Evolutionary conservation across 2,888 invertebrate species (phyloP), one percentile per base, ranked within the genome.

Genomic region (Leucoma salicis): DNA sequence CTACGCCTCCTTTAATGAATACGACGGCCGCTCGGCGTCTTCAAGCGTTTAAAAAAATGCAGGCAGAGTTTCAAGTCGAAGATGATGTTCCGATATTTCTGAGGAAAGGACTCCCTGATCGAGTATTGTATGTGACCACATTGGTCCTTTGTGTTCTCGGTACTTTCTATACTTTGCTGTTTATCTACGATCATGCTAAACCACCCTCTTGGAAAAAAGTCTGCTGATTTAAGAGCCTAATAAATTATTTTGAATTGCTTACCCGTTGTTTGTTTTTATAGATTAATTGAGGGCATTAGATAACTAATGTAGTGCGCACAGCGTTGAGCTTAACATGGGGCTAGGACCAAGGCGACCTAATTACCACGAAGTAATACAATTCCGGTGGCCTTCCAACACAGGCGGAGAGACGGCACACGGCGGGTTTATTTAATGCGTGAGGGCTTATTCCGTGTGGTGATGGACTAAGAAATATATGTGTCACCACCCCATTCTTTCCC

Each of bases 101-200:
- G 32, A 76, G 75, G 40, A 43, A 47, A 0, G 75, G 75, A 0
- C 46, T 72, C 1, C 33, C 42, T 2, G 75, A 75, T 40, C 50
- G 70, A 2, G 2, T 67, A 0, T 36, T 76, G 2, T 76, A 73
- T n/a, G 29, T 39, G 0, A 1, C 46, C 0, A 75, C 75, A 0
- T 16, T 68, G 4, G 21, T 70, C 0, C 12, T 37, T 0, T 55
- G 56, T 18, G 27, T 14, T 4, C 7, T 52, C 0, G 71, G 70
- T 0, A 5, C 61, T 0, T 10, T 53, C 3, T 50, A 61, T 38
- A 25, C 18, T 0, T 1, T 69, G 0, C 0, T 15, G 3, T 34
- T 52, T 2, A 36, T 74, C 1, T 76, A 73, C 18, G 69, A 75
- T 1, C 8, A 61, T 1, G 73, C 74, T 1, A 76, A 76, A 34